Percentiles rank a stretch among this genome's conserved stretches.
These are phyloP conservation scores for Tachysurus vachellii DNA, from an alignment of 2,113 vertebrate species.

Conservation along the genomic window DNA sequence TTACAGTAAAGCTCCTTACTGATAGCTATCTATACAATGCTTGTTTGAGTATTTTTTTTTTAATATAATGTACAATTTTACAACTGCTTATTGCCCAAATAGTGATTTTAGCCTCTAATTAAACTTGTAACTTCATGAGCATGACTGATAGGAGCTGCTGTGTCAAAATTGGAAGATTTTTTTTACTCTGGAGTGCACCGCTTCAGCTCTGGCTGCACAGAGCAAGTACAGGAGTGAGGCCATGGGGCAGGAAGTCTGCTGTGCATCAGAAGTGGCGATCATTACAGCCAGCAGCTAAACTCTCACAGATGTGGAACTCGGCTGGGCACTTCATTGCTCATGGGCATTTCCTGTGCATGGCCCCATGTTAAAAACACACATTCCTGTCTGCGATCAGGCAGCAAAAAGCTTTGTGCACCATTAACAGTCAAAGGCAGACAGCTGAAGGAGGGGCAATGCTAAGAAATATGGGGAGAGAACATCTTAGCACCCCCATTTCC, in stretches of 20 bases:
- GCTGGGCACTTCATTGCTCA: slow-evolving; percentile 62
- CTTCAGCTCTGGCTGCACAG: slow-evolving; percentile 1
- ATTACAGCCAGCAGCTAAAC: slow-evolving; percentile 68
- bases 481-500: neutral
- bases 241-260: slow-evolving; percentile 47
- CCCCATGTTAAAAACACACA: slow-evolving; percentile 66
- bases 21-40: neutral
- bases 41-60: neutral
- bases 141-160: neutral
- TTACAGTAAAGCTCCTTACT: neutral
- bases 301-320: slow-evolving; percentile 72
- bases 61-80: neutral
- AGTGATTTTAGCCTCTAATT: neutral
- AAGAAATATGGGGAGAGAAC: neutral
- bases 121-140: neutral
- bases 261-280: slow-evolving; percentile 50
- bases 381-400: slow-evolving; percentile 58
- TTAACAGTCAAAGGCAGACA: slow-evolving; percentile 13
- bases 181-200: neutral
- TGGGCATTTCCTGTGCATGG: slow-evolving; percentile 72
- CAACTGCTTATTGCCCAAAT: neutral
- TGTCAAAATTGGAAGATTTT: neutral
- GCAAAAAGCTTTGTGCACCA: slow-evolving; percentile 35
- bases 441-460: neutral
- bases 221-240: slow-evolving; percentile 30